Conservation (phyloP, 2,113 vertebrate genomes). For the Donacobius atricapilla region DNA sequence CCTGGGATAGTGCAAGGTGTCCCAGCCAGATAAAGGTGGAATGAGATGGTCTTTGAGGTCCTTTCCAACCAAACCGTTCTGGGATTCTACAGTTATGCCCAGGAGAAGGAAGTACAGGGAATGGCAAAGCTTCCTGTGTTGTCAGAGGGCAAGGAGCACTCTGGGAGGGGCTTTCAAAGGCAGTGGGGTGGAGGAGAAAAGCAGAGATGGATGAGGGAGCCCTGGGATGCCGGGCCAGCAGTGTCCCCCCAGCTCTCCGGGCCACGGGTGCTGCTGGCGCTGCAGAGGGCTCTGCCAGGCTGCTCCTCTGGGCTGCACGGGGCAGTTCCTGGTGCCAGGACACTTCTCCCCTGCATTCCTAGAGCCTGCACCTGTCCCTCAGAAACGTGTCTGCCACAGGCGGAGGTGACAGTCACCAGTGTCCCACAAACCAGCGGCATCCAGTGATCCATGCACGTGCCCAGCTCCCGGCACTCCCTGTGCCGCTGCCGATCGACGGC, state of each 20-base stretch:
- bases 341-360: background rate
- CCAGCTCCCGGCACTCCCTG: background rate
- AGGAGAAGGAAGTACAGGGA: background rate
- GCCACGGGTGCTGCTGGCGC: background rate
- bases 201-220: background rate
- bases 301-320: background rate
- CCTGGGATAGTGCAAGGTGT: background rate
- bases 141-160: background rate
- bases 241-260: background rate
- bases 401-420: background rate
- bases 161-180: background rate
- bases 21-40: background rate
- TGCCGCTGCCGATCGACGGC: accelerated
- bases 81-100: accelerated
- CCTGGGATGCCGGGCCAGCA: background rate
- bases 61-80: background rate
- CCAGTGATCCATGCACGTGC: accelerated
- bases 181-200: background rate
- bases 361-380: background rate
- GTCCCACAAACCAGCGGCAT: accelerated
- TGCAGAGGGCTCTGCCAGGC: background rate
- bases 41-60: background rate
- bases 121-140: background rate
- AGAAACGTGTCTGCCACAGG: background rate
- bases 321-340: background rate